Evolutionary conservation across 1,140 invertebrate species (phyloP), one percentile per base, ranked within the genome.

Genomic region (Eubasilissa regina): DNA sequence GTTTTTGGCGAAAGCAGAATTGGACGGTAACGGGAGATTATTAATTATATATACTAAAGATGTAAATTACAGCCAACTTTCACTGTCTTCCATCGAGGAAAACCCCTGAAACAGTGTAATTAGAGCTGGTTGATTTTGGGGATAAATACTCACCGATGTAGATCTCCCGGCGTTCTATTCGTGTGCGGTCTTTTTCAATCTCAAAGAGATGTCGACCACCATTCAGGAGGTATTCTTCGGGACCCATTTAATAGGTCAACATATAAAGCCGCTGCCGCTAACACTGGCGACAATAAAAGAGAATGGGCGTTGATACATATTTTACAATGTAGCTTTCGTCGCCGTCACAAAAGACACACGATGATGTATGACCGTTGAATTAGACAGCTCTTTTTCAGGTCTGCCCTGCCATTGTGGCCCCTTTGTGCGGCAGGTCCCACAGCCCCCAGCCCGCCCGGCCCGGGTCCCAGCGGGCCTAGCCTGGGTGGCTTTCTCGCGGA

Each of bases 251-350:
- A 80, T 77, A 76, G 79, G 79, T 74, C 77, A 64, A 75, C 80
- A 78, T 66, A 58, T 78, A 72, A 81, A 75, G 75, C 47, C 51
- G 70, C 55, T 48, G 64, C 68, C 68, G 68, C 75, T 78, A 68
- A 76, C 79, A 81, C 75, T 15, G 44, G 66, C 51, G 80, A 81
- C 78, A 82, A 79, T 78, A 82, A 80, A 80, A 76, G 78, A 77
- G n/a, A 80, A 81, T 73, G 77, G 78, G 81, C 81, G 81, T 82
- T 80, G 81, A 82, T 82, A 73, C 75, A 80, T 80, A 78, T 82
- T 82, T 74, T 66, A 82, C 74, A 66, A 62, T 77, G 78, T 74
- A 73, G 78, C 81, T 82, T 82, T 82, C 81, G 81, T 79, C 81
- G 75, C 81, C 75, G 51, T 56, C 48, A 82, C 81, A 82, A 82